These are phyloP conservation scores for Carcina quercana DNA, from an alignment of 2,888 invertebrate genomes.

Conservation along the genomic window DNA sequence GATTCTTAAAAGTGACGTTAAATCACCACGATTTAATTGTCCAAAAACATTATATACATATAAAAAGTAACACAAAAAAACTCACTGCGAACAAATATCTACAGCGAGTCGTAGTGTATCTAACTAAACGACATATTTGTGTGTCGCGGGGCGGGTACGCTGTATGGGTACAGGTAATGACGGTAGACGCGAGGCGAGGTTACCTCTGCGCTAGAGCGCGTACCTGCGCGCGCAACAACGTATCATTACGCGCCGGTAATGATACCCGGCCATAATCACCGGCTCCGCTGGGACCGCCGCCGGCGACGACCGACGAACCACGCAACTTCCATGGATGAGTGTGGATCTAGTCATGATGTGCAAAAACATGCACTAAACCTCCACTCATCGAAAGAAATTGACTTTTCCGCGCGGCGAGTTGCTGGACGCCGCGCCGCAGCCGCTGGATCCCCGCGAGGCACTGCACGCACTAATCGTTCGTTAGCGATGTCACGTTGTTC, in stretches of 20 bases:
- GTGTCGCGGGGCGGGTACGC: conserved; percentile 45
- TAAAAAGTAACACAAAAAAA: conserved; percentile 48
- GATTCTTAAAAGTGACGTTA: conserved; percentile 8
- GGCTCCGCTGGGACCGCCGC: conserved; percentile 31
- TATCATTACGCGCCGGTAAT: conserved; percentile 61
- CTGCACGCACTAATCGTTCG: conserved; percentile 64
- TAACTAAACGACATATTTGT: conserved; percentile 56
- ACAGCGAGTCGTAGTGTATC: conserved; percentile 46
- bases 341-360: conserved; percentile 85
- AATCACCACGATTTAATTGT: conserved; percentile 23
- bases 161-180: too few relatives aligned
- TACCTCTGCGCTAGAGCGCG: conserved; percentile 34
- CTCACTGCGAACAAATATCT: conserved; percentile 49
- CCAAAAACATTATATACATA: conserved; percentile 31
- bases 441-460: conserved; percentile 34
- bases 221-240: conserved; percentile 58
- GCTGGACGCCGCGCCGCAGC: conserved; percentile 21
- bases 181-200: conserved; percentile 33
- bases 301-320: conserved; percentile 51
- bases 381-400: conserved; percentile 82
- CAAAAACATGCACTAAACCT: conserved; percentile 82
- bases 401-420: conserved; percentile 49
- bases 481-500: conserved; percentile 60
- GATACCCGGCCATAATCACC: conserved; percentile 49
- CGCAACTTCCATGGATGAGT: conserved; percentile 83